Percentiles rank a stretch among this genome's conserved stretches.
Conservation (phyloP, 2,797 vertebrate species). For the Chromis chromis region DNA sequence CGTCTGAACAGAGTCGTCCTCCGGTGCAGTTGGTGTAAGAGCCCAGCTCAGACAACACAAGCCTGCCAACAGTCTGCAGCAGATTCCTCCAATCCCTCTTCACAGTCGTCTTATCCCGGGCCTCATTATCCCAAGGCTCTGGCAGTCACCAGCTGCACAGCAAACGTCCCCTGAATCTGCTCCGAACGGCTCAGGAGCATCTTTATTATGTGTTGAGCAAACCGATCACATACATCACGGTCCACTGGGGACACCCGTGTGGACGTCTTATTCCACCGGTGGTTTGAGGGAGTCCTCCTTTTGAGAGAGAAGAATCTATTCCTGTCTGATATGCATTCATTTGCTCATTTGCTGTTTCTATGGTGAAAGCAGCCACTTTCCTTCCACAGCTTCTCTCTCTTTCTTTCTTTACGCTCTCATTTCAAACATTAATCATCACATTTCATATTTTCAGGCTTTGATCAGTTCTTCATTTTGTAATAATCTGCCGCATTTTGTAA, state of each 20-base stretch:
- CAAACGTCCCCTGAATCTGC: conserved; percentile 40
- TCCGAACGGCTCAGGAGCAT: conserved; percentile 43
- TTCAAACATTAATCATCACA: conserved; percentile 67
- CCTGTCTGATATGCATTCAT: conserved; percentile 43
- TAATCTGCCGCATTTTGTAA: too few species aligned
- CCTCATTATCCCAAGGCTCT: conserved; percentile 69
- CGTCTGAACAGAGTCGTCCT: conserved; percentile 44
- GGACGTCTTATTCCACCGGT: conserved; percentile 40
- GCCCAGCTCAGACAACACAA: conserved; percentile 63
- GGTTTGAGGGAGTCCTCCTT: conserved; percentile 33
- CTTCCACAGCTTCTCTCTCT: conserved; percentile 7
- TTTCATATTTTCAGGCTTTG: conserved; percentile 73
- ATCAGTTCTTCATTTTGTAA: too few species aligned
- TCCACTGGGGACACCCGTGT: conserved; percentile 41
- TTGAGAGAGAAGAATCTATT: conserved; percentile 35
- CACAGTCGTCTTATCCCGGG: conserved; percentile 63
- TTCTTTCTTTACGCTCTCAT: conserved; percentile 21
- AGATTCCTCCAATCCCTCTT: conserved; percentile 66
- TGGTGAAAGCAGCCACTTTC: conserved; percentile 27
- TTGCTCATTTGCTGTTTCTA: conserved; percentile 46
- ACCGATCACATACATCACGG: conserved; percentile 41
- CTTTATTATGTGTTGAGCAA: conserved; percentile 56
- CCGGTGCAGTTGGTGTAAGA: conserved; percentile 52
- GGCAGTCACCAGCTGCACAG: conserved; percentile 56
- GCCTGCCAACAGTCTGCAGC: conserved; percentile 67